These are phyloP conservation scores for Lagopus leucura DNA, from an alignment of 2,113 vertebrate genomes.

Conservation along the genomic window DNA sequence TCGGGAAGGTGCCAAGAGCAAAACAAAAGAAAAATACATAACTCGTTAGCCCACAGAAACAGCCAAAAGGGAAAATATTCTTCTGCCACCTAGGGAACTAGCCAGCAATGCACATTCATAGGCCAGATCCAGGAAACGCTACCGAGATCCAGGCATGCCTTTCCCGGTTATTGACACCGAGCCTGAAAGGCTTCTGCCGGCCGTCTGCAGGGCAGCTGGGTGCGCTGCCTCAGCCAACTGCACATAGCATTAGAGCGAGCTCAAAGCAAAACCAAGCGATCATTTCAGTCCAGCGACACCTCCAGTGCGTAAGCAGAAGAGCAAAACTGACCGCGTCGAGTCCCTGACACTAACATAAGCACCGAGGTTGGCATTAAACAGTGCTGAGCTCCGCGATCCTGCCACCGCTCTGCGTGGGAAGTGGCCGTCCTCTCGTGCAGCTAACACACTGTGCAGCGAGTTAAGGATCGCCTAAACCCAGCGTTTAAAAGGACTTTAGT, in stretches of 20 bases:
- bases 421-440: not conserved
- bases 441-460: not conserved
- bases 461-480: not conserved
- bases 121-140: not conserved
- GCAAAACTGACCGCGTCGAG: not conserved
- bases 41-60: not conserved
- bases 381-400: not conserved
- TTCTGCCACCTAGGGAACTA: slow-evolving; percentile 7
- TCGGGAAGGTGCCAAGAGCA: not conserved
- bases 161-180: slow-evolving; percentile 40
- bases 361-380: not conserved
- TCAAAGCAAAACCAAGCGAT: not conserved
- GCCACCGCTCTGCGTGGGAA: not conserved
- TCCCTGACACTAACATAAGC: not conserved
- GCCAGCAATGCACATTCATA: not conserved
- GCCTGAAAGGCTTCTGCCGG: not conserved
- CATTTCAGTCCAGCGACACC: not conserved
- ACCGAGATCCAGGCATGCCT: slow-evolving; percentile 11
- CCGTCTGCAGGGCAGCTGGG: not conserved
- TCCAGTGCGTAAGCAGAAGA: not conserved
- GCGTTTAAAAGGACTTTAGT: not conserved
- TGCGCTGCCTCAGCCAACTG: not conserved
- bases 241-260: not conserved
- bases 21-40: slow-evolving; percentile 40
- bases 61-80: slow-evolving; percentile 1